A percentile compares a stretch with the other conserved stretches of the same genome.
Conservation (phyloP, 2,113 vertebrate species). For the Choloepus hoffmanni region DNA sequence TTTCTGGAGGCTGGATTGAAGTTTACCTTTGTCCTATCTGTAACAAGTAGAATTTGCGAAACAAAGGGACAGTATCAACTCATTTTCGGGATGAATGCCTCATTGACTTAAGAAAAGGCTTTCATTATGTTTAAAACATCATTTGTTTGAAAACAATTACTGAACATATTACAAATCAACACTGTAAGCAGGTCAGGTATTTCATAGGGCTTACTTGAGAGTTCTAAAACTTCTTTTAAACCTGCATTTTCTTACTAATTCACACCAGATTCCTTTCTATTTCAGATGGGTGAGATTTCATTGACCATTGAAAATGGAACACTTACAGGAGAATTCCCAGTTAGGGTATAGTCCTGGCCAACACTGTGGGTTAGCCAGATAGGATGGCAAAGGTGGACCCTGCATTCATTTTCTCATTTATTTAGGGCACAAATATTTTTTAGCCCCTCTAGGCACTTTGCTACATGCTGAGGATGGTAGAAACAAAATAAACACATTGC, state of each 20-base stretch:
- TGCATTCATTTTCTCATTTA: neutral
- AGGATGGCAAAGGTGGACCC: neutral
- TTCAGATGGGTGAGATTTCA: conserved; percentile 20
- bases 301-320: neutral
- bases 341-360: neutral
- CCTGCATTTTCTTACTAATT: neutral
- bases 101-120: neutral
- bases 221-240: neutral
- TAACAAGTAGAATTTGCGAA: conserved; percentile 38
- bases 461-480: neutral
- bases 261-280: neutral
- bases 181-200: neutral
- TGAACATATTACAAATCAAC: neutral
- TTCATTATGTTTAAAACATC: neutral
- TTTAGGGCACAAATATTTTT: neutral
- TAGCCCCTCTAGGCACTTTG: neutral
- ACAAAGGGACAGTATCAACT: neutral
- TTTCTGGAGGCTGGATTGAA: neutral
- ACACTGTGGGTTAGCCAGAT: neutral
- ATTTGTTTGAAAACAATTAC: conserved; percentile 43
- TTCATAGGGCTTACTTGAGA: conserved; percentile 37
- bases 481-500: neutral
- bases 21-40: neutral
- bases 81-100: neutral
- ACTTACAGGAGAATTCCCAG: neutral